Evolutionary conservation across 2,888 invertebrate genomes (phyloP), one percentile per base, ranked within the genome.

Genomic region (Caenorhabditis sp.): DNA sequence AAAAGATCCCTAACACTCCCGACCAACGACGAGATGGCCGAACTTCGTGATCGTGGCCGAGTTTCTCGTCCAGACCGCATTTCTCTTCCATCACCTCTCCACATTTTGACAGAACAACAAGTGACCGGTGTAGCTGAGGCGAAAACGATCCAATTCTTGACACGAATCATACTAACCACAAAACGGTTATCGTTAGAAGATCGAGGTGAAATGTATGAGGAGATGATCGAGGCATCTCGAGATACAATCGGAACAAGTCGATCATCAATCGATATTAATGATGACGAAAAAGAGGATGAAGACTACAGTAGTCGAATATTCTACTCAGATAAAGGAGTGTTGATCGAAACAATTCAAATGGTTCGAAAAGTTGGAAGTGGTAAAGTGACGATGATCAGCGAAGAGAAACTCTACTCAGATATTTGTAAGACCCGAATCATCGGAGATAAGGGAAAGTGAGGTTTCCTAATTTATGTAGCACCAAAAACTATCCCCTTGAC

Each of bases 81-180:
- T 31, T 17, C 58, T 26, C 66, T 71, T 17, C 71, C 71, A 8
- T 66, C 71, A 17, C 71, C 71, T 14, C 59, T 71, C 5, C 66
- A 27, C 53, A 66, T 71, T 54, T 58, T 71, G 24, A 71, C 72
- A 1, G 67, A 72, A 31, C 72, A 72, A 54, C 66, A 72, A 63
- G 64, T 60, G 21, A 58, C 58, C 12, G 72, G 72, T 19, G 72
- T 63, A 21, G 59, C 61, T 49, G 72, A 72, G 43, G 61, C 64
- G 50, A 67, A 67, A 58, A 60, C 67, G 0, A 60, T 72, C 23
- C 72, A 72, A 43, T 72, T 72, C 49, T 63, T 72, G 43, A 67
- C 72, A 0, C 64, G 64, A 36, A 64, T 72, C 26, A 58, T 72
- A 24, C 26, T 72, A 43, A 72, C 72, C n/a, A 58, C 63, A 6